Evolutionary conservation across 2,888 invertebrate genomes (phyloP), one percentile per base, ranked within the genome.

Genomic region (Seladonia tumulorum): DNA sequence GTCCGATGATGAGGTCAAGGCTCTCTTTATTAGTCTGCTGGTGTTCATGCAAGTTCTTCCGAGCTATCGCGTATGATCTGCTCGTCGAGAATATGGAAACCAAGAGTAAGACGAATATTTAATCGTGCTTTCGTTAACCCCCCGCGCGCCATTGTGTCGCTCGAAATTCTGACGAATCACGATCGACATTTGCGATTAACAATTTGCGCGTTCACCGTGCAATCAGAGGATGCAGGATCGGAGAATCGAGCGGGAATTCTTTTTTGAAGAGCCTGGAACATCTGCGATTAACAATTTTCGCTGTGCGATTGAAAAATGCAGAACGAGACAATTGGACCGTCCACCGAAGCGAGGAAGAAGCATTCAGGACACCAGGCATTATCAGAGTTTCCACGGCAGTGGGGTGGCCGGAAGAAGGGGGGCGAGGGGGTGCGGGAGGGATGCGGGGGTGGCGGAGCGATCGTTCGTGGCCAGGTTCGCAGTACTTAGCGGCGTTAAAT

Each of bases 401-500:
- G 63, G 60, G 60, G 29, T 39, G 53, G 49, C 18, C 25, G 42
- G 63, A 5, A 14, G 29, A 0, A 10, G 4, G 16, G 8, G n/a
- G 68, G 18, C 42, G 16, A 12, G 29, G 14, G 72, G 60, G 53
- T 25, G n/a, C 18, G 29, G 60, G 16, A 18, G 29, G 39, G 22
- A 8, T 5, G 39, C 22, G 29, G 66, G 22, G 45, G 35, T 12
- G 79, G 70, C 39, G 35, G 70, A 53, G 53, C 80, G 86, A 86
- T 86, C 79, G 82, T 85, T 79, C 81, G 76, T 82, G 86, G 85
- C 79, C 82, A 86, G 85, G 85, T 74, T 86, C 85, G 82, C 75
- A 79, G 87, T 87, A 86, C 85, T 86, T 87, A 87, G 77, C 83
- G 72, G 81, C 81, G 79, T 84, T 84, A 88, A 89, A 89, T 89